A percentile compares a stretch with the other conserved stretches of the same genome.
These are phyloP conservation scores for Aelia acuminata DNA, from an alignment of 2,888 invertebrate species.

Conservation along the genomic window DNA sequence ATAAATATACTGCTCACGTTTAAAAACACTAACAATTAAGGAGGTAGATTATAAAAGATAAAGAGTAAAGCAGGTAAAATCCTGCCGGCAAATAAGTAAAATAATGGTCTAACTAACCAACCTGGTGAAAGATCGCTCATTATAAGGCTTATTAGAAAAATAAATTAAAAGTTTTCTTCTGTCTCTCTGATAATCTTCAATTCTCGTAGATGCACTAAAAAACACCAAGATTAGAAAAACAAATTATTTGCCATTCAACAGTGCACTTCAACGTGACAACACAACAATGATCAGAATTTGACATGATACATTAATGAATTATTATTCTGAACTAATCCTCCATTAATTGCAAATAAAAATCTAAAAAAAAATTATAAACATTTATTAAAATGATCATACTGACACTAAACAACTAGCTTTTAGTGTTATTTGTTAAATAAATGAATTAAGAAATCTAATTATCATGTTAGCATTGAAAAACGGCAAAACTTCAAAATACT, in stretches of 20 bases:
- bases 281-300: constrained; percentile 56
- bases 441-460: neutral
- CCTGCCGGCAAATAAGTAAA: constrained; percentile 18
- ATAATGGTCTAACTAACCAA: constrained; percentile 34
- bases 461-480: constrained; percentile 53
- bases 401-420: neutral
- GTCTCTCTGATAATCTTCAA: constrained; percentile 6
- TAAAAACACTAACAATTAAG: neutral
- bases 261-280: constrained; percentile 60
- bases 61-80: neutral
- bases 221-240: neutral
- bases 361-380: neutral
- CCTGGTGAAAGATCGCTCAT: constrained; percentile 59
- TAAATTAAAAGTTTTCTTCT: constrained; percentile 33
- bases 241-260: constrained; percentile 32
- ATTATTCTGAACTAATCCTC: neutral
- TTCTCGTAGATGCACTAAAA: neutral
- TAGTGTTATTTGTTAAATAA: constrained; percentile 22
- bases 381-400: neutral
- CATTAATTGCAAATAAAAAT: neutral
- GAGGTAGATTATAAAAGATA: neutral
- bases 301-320: neutral
- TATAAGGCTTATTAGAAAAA: constrained; percentile 14
- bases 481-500: constrained; percentile 55
- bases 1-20: neutral